A percentile compares a stretch with the other conserved stretches of the same genome.
These are phyloP conservation scores for Arnoldichthys spilopterus DNA, from an alignment of 2,797 vertebrate species.

Conservation along the genomic window DNA sequence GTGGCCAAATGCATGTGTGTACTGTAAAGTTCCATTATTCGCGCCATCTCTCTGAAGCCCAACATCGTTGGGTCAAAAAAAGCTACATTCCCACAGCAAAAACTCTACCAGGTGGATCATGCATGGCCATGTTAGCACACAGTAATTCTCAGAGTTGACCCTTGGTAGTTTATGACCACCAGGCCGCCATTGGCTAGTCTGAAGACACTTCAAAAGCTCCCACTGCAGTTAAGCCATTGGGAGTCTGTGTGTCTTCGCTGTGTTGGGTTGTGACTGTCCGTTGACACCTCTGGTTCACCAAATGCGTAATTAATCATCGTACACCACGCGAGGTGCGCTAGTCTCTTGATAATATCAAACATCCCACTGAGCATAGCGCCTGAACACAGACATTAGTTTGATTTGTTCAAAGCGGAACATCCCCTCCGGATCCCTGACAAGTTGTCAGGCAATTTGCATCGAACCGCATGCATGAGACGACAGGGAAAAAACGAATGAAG, in stretches of 20 bases:
- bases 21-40: too few relatives aligned
- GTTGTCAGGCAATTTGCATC: neutral
- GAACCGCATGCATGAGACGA: neutral
- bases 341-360: neutral
- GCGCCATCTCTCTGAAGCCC: neutral
- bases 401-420: constrained; percentile 8
- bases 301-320: neutral
- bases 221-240: neutral
- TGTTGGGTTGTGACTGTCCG: neutral
- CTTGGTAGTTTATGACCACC: neutral
- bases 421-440: neutral
- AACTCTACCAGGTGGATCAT: too few relatives aligned
- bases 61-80: too few relatives aligned
- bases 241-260: neutral
- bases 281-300: neutral
- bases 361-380: neutral
- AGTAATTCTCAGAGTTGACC: too few relatives aligned
- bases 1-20: too few relatives aligned
- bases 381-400: neutral
- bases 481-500: neutral
- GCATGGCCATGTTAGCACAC: too few relatives aligned
- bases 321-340: too few relatives aligned
- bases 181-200: neutral
- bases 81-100: too few relatives aligned
- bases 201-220: neutral